These are phyloP conservation scores for Neelides folsomi DNA, from an alignment of 2,888 invertebrate species.

Conservation along the genomic window DNA sequence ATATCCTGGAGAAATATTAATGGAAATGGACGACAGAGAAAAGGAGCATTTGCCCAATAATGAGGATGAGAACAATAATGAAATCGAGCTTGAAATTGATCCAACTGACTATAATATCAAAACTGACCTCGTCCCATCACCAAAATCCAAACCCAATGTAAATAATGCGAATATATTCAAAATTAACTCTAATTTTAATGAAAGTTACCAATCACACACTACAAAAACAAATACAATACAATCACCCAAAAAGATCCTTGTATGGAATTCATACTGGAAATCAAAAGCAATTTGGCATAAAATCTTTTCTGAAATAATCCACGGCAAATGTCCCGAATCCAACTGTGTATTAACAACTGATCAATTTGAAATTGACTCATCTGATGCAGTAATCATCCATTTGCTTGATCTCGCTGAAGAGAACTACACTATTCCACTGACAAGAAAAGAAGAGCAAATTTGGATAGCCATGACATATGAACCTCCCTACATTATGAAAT, in stretches of 20 bases:
- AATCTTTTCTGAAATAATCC: slow-evolving; percentile 26
- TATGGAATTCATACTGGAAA: slow-evolving; percentile 32
- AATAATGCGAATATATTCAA: too few relatives aligned
- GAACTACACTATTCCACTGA: slow-evolving; percentile 43
- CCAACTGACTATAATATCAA: too few relatives aligned
- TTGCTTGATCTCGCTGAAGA: slow-evolving; percentile 41
- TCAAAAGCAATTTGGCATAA: slow-evolving; percentile 31
- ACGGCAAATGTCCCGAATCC: slow-evolving; percentile 22
- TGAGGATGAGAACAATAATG: too few relatives aligned
- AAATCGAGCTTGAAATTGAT: too few relatives aligned
- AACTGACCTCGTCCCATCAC: too few relatives aligned
- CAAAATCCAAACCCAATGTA: too few relatives aligned
- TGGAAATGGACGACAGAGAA: too few relatives aligned
- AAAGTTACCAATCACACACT: too few relatives aligned
- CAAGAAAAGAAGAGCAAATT: slow-evolving; percentile 43
- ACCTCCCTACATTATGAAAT: slow-evolving; percentile 46
- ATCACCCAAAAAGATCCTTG: slow-evolving; percentile 24
- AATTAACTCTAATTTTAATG: too few relatives aligned
- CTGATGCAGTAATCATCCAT: slow-evolving; percentile 52
- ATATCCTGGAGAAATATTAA: too few relatives aligned
- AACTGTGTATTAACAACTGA: slow-evolving; percentile 25
- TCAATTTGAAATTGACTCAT: slow-evolving; percentile 16
- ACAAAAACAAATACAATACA: too few relatives aligned
- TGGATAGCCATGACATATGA: slow-evolving; percentile 61
- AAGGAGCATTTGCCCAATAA: too few relatives aligned